Conservation (phyloP, 2,113 vertebrate genomes). For the Amphilophus citrinellus region DNA sequence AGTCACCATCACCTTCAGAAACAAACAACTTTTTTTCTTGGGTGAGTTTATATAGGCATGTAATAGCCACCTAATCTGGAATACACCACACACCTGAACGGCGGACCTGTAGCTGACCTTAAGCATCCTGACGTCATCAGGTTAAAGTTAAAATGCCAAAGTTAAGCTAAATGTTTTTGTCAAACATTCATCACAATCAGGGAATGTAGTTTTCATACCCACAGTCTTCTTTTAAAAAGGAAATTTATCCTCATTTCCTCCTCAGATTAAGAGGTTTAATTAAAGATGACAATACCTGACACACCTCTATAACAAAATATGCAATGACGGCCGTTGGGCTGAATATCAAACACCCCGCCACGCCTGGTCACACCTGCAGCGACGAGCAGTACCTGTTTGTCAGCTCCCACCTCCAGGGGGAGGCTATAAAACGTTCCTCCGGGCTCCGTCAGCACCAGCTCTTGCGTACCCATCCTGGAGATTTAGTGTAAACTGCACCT, state of each 20-base stretch:
- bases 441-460: constrained; percentile 6
- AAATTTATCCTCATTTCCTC: not conserved
- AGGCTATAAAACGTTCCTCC: constrained; percentile 40
- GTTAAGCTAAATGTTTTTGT: too few relatives aligned
- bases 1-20: too few relatives aligned
- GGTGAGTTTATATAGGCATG: too few relatives aligned
- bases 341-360: not conserved
- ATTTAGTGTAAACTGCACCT: not conserved
- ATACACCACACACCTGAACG: not conserved
- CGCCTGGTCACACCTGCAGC: constrained; percentile 55
- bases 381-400: constrained; percentile 23
- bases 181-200: fast-evolving
- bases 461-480: not conserved
- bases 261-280: constrained; percentile 2
- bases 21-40: too few relatives aligned
- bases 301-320: not conserved
- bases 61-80: too few relatives aligned
- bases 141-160: not conserved
- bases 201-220: not conserved
- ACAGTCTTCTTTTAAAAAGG: not conserved
- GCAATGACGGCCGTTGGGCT: not conserved
- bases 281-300: not conserved
- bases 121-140: not conserved
- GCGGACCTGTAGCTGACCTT: fast-evolving
- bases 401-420: constrained; percentile 34